Evolutionary conservation across 2,113 vertebrate species (phyloP).

Genomic region (Irena cyanogastra): DNA sequence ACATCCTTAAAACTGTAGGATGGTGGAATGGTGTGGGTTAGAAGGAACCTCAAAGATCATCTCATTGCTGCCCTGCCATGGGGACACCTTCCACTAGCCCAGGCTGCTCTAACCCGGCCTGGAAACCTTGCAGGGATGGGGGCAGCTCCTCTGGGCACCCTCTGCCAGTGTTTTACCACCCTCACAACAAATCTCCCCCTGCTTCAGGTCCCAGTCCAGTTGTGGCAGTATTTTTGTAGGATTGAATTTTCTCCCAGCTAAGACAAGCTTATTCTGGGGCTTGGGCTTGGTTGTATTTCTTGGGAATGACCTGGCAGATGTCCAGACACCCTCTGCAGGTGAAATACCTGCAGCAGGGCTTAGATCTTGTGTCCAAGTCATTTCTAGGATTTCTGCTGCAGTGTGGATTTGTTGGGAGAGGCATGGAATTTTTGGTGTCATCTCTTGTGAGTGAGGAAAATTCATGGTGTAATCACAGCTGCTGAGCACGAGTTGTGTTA

Average conservation of each 20-base stretch:
- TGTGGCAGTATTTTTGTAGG: not conserved
- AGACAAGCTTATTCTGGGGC: not conserved
- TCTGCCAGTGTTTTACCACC: not conserved
- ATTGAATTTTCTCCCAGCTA: not conserved
- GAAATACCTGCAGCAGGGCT: not conserved
- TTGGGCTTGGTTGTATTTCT: not conserved
- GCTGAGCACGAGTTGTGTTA: not conserved
- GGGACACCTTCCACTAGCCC: not conserved
- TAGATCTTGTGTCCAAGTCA: not conserved
- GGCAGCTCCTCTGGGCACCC: not conserved
- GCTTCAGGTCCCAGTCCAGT: fast-evolving
- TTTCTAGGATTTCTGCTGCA: not conserved
- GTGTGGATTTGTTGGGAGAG: not conserved
- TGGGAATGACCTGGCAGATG: not conserved
- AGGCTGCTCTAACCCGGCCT: not conserved
- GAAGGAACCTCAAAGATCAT: not conserved
- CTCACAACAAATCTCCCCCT: not conserved
- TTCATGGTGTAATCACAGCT: fast-evolving
- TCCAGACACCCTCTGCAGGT: not conserved
- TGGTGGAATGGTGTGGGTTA: not conserved
- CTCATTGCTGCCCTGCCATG: not conserved
- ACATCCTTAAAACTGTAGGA: not conserved
- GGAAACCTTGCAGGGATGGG: not conserved
- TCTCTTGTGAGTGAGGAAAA: not conserved
- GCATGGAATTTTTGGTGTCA: not conserved